A percentile compares a stretch with the other conserved stretches of the same genome.
These are phyloP conservation scores for Cheilosia pagana DNA, from an alignment of 2,888 invertebrate genomes.

Conservation along the genomic window DNA sequence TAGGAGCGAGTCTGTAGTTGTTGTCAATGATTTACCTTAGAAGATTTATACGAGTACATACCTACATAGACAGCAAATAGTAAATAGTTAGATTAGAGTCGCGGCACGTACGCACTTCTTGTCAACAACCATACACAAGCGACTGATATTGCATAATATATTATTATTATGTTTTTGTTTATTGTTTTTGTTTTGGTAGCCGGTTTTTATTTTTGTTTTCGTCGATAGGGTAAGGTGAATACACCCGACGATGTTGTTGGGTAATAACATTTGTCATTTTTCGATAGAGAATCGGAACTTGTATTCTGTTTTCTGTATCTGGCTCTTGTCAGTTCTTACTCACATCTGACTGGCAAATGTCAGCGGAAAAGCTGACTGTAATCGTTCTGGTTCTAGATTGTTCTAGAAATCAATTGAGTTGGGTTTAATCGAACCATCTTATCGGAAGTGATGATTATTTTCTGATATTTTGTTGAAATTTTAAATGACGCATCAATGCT, in stretches of 20 bases:
- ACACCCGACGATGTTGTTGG: conserved; percentile 11
- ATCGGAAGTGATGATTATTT: not conserved
- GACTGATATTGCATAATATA: conserved; percentile 22
- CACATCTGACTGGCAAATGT: not conserved
- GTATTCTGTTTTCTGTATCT: not conserved
- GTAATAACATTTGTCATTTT: not conserved
- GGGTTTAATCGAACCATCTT: not conserved
- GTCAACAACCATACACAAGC: conserved; percentile 9
- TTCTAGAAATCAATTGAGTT: not conserved
- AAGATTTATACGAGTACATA: not conserved
- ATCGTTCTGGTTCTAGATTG: not conserved
- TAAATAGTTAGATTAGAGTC: conserved; percentile 7
- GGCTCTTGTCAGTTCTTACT: not conserved
- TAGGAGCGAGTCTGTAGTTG: not conserved
- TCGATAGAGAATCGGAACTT: not conserved
- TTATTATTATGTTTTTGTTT: conserved; percentile 15
- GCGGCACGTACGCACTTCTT: conserved; percentile 39
- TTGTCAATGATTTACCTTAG: conserved; percentile 14
- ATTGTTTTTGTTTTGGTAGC: conserved; percentile 30
- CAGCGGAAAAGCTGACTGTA: too few species aligned
- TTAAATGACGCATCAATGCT: not conserved
- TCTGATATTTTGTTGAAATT: not conserved
- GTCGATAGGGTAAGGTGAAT: conserved; percentile 30
- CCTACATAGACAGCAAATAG: not conserved
- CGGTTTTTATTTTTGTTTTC: conserved; percentile 26